Evolutionary conservation across 2,888 invertebrate genomes (phyloP).

Genomic region (Limnephilus rhombicus): DNA sequence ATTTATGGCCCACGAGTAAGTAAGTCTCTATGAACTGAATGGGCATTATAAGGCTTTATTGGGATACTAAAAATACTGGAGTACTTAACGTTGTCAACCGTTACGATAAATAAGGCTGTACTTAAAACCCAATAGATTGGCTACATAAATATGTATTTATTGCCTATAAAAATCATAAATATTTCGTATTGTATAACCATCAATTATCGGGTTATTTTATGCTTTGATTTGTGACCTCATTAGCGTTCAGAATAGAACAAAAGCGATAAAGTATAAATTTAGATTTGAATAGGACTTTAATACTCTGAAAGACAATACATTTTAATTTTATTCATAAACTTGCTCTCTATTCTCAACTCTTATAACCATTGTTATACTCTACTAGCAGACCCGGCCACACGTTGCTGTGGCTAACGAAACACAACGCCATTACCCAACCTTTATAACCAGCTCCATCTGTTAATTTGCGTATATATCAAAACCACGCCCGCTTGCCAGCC

Average conservation of each 20-base stretch:
- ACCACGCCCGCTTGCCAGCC: too few species aligned
- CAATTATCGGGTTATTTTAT: background rate
- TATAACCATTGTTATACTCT: background rate
- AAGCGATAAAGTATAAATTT: background rate
- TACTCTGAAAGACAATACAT: background rate
- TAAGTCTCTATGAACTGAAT: slow-evolving; percentile 31
- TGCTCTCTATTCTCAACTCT: background rate
- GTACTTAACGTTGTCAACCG: slow-evolving; percentile 40
- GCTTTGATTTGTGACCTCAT: background rate
- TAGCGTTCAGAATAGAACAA: background rate
- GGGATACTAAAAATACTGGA: slow-evolving; percentile 39
- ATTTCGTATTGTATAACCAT: background rate
- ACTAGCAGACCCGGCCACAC: too few species aligned
- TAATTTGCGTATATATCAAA: too few species aligned
- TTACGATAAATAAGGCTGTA: slow-evolving; percentile 33
- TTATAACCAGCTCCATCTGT: too few species aligned
- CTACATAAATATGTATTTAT: slow-evolving; percentile 25
- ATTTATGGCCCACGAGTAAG: slow-evolving; percentile 21
- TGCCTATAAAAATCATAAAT: background rate
- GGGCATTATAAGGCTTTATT: slow-evolving; percentile 36
- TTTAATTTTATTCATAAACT: background rate
- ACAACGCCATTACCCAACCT: too few species aligned
- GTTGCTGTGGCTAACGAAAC: too few species aligned
- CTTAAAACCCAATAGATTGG: slow-evolving; percentile 23
- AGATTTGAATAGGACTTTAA: background rate